Evolutionary conservation across 1,140 invertebrate species (phyloP).

Genomic region (Steinernema feltiae): DNA sequence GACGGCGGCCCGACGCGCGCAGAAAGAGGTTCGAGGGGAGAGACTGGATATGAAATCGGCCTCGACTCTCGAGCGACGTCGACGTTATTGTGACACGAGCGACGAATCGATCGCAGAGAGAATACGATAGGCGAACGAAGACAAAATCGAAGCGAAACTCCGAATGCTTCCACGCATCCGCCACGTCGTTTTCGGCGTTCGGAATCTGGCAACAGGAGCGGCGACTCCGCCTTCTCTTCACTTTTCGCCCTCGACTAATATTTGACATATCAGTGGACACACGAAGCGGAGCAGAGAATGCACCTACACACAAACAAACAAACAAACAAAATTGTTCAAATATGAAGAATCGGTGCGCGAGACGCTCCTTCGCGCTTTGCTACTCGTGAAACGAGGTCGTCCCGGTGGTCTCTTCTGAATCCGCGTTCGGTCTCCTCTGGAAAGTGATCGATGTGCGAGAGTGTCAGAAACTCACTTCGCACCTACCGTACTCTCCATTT

Average conservation of each 20-base stretch:
- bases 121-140: neutral
- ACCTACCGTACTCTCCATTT: neutral
- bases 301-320: neutral
- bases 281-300: neutral
- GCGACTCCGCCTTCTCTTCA: neutral
- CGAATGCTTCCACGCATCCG: too few species aligned
- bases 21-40: neutral
- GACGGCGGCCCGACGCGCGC: too few species aligned
- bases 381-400: neutral
- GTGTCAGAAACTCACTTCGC: neutral
- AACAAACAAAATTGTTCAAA: constrained; percentile 10
- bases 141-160: neutral
- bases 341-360: neutral
- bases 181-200: neutral
- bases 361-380: neutral
- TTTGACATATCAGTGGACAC: neutral
- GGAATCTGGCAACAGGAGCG: neutral
- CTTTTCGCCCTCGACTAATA: neutral
- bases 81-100: neutral
- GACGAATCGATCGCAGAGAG: neutral
- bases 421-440: neutral
- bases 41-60: neutral
- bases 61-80: neutral
- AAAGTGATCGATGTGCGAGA: neutral
- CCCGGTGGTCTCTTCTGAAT: neutral